These are phyloP conservation scores for Ormyrus pomaceus DNA, from an alignment of 2,888 invertebrate genomes.

Conservation along the genomic window DNA sequence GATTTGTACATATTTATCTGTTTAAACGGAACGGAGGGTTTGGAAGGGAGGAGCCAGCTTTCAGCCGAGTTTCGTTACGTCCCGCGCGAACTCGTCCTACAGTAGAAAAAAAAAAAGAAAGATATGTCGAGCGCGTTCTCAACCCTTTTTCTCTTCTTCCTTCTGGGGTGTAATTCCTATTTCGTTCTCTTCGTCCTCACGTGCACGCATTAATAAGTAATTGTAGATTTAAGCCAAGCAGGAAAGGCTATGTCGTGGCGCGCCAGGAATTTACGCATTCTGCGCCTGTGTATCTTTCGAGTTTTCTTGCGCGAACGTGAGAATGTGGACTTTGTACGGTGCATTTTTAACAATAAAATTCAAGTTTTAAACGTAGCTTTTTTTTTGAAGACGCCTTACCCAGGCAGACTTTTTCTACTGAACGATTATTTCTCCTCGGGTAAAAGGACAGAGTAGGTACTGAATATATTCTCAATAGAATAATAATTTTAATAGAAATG, in stretches of 20 bases:
- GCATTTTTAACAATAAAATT: too few species aligned
- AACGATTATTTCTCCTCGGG: too few species aligned
- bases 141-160: not conserved
- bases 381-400: too few species aligned
- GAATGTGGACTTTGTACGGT: too few species aligned
- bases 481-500: too few species aligned
- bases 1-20: conserved; percentile 49
- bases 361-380: too few species aligned
- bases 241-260: not conserved
- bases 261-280: not conserved
- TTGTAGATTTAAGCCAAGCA: conserved; percentile 4
- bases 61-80: not conserved
- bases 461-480: too few species aligned
- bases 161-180: not conserved
- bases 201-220: too few species aligned
- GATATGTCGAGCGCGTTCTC: conserved; percentile 12
- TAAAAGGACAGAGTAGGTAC: too few species aligned
- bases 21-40: conserved; percentile 12
- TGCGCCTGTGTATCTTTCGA: not conserved
- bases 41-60: not conserved
- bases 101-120: not conserved
- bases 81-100: conserved; percentile 7
- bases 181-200: not conserved
- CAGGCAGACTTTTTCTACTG: too few species aligned
- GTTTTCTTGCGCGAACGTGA: too few species aligned